phyloP scores from a whole-genome alignment of 2,888 invertebrate genomes.

The Drosophila mimica region DNA sequence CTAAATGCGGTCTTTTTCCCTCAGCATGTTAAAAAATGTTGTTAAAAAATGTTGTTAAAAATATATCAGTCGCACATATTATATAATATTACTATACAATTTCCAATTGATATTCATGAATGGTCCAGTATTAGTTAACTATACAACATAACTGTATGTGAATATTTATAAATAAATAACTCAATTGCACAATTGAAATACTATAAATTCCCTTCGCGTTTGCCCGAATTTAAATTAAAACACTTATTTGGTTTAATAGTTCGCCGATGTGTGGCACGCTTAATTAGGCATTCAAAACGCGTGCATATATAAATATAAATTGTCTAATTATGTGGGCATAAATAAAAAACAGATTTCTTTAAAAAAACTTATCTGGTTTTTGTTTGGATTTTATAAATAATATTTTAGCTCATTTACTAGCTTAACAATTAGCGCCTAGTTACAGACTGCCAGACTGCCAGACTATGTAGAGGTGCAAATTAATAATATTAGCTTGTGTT shows the following conservation, averaged over 20 bases:
- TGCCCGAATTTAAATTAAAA: not conserved
- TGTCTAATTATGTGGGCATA: conserved; percentile 21
- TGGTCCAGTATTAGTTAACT: conserved; percentile 13
- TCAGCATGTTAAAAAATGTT: not conserved
- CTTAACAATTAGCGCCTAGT: conserved; percentile 26
- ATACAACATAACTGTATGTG: conserved; percentile 17
- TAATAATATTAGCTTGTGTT: not conserved
- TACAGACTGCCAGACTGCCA: not conserved
- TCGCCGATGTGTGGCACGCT: conserved; percentile 1
- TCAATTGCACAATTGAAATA: not conserved
- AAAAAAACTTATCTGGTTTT: conserved; percentile 21
- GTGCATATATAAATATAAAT: conserved; percentile 73
- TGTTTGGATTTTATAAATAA: conserved; percentile 1
- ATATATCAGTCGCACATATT: not conserved
- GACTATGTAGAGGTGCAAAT: conserved; percentile 11
- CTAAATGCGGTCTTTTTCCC: conserved; percentile 18
- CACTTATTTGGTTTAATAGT: conserved; percentile 21
- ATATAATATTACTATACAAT: not conserved
- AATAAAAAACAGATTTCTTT: conserved; percentile 10
- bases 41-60: not conserved
- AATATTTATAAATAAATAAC: conserved; percentile 31
- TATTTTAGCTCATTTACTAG: not conserved
- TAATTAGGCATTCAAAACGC: conserved; percentile 67
- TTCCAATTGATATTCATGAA: conserved; percentile 21
- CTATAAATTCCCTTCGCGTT: not conserved